Evolutionary conservation across 92 coral and sea anemone genomes (phyloP).

Genomic region (Chrysogorgia sp.): DNA sequence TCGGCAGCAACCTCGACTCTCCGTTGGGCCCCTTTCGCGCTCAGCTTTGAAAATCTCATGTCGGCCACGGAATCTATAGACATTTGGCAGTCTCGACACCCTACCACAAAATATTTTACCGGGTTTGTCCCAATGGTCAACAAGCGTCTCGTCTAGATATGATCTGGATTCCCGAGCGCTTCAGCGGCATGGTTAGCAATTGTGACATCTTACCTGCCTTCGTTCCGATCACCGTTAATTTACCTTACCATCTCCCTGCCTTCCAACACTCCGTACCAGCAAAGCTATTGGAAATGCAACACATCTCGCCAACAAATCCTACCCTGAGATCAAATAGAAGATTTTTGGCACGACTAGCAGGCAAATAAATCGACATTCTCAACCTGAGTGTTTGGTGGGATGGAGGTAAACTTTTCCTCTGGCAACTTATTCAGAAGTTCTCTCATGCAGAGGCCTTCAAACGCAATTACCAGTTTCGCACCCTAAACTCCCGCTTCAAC

Average conservation of each 20-base stretch:
- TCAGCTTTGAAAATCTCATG: neutral
- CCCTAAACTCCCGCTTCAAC: too few relatives aligned
- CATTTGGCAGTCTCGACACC: constrained; percentile 50
- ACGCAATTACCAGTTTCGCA: too few relatives aligned
- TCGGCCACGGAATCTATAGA: neutral
- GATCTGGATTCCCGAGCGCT: constrained; percentile 30
- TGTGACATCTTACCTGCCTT: constrained; percentile 41
- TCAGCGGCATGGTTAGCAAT: neutral
- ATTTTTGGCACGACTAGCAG: neutral
- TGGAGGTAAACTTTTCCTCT: neutral
- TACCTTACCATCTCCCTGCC: constrained; percentile 22
- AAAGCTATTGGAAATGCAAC: constrained; percentile 63
- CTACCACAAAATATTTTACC: neutral
- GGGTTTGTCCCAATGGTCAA: constrained; percentile 45
- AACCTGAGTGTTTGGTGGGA: constrained; percentile 25
- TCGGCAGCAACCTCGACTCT: neutral
- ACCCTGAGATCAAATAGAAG: neutral
- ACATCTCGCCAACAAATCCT: constrained; percentile 35
- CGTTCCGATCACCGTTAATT: constrained; percentile 55
- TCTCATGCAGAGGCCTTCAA: too few relatives aligned
- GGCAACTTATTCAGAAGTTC: neutral
- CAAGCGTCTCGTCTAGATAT: constrained; percentile 56
- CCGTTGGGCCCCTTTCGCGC: constrained; percentile 23
- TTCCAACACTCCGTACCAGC: constrained; percentile 11
- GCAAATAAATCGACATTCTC: neutral